Conservation (phyloP, 2,113 vertebrate species). For the Leucosticte australis region DNA sequence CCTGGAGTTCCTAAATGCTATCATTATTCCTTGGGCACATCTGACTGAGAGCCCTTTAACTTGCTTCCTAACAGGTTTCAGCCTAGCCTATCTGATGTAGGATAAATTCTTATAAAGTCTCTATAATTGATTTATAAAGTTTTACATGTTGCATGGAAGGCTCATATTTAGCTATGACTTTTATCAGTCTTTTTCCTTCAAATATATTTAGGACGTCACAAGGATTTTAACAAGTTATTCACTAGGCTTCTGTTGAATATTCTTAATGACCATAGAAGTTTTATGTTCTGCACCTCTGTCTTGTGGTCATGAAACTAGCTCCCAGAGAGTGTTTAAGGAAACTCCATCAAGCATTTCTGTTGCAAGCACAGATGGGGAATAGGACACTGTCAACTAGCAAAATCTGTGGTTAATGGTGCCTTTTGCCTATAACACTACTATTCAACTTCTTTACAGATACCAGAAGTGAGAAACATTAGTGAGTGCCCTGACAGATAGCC, state of each 20-base stretch:
- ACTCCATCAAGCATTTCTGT: background rate
- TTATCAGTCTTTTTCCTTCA: background rate
- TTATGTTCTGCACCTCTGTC: background rate
- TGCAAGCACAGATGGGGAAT: background rate
- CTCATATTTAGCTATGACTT: background rate
- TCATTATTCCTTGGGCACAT: background rate
- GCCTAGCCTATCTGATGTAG: background rate
- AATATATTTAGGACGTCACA: background rate
- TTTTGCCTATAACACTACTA: background rate
- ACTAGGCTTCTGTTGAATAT: background rate
- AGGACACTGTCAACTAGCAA: background rate
- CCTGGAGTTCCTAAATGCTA: background rate
- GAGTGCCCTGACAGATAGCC: rapidly evolving
- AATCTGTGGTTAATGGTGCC: background rate
- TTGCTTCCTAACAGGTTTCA: background rate
- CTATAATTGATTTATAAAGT: background rate
- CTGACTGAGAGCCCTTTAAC: background rate
- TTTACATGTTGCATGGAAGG: background rate
- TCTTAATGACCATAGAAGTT: background rate
- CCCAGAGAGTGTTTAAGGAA: background rate
- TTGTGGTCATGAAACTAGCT: background rate
- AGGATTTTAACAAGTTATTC: background rate
- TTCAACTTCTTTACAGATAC: background rate
- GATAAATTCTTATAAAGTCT: background rate
- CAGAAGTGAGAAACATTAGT: background rate